Evolutionary conservation across 2,888 invertebrate species (phyloP), one percentile per base, ranked within the genome.

Genomic region (Drosophila paranaensis): DNA sequence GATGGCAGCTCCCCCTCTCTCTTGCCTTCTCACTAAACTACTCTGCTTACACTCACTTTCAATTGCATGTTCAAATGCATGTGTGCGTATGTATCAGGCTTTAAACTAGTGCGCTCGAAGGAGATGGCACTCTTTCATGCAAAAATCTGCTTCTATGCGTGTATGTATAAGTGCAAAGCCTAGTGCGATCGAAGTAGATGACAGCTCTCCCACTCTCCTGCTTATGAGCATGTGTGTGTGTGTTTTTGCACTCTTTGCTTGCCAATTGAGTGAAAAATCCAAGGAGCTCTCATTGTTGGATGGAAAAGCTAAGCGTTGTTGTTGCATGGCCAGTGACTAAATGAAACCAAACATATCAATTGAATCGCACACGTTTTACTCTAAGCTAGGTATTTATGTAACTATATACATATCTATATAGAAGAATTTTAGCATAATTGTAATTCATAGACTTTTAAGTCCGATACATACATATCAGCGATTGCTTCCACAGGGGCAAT

Each of bases 401-500:
- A 27, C n/a, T 39, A 42, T 43, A 50, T 25, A 42, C 27, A 50
- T 40, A 37, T 35, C 42, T 25, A 37, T 40, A 27, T 71, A 74
- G 71, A 27, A 27, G 53, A 69, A 70, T 58, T 68, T 71, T 71
- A 68, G 68, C 54, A 60, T 53, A 71, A 45, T 75, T 53, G n/a
- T 43, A 50, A 53, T 45, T 57, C 45, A 20, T 67, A 58, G 53
- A 53, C 30, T 3, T 27, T 13, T 25, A 39, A 58, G 16, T 39
- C 35, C 27, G 79, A 20, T 20, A 20, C 20, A 20, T 20, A 84
- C 85, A 84, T 89, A 89, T 84, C 89, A 87, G 75, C 60, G 64
- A 37, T 60, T 48, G 60, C 50, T 60, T 57, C 27, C 40, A 33
- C 64, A 33, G 70, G 40, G 54, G 55, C 83, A 60, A 71, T 60